phyloP scores from a whole-genome alignment of 2,113 vertebrate species.

The Poeciliopsis retropinna region DNA sequence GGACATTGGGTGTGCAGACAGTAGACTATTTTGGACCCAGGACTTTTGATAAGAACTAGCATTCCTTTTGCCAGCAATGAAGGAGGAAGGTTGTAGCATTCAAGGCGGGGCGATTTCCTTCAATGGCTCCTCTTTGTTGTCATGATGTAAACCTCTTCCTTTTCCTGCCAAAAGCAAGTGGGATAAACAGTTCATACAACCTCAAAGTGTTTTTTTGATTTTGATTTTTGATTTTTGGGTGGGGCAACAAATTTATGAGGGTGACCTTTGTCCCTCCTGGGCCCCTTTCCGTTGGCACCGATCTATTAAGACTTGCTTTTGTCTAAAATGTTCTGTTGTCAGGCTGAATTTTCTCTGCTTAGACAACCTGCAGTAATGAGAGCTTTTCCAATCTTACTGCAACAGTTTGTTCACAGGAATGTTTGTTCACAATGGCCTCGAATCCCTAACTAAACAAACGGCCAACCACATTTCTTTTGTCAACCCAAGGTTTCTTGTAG shows the following conservation, averaged over 20 bases:
- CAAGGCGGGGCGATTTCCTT: too few relatives aligned
- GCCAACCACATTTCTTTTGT: not conserved
- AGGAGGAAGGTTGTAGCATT: too few relatives aligned
- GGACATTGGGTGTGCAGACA: too few relatives aligned
- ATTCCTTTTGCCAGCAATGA: too few relatives aligned
- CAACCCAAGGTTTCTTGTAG: not conserved
- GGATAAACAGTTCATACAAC: too few relatives aligned
- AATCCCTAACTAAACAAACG: not conserved
- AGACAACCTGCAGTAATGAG: not conserved
- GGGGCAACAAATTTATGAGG: not conserved
- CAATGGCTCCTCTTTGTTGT: too few relatives aligned
- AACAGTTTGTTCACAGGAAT: not conserved
- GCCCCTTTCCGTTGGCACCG: not conserved
- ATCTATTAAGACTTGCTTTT: not conserved
- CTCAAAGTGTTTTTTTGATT: not conserved
- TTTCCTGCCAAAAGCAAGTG: too few relatives aligned
- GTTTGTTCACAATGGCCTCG: not conserved
- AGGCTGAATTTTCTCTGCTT: not conserved
- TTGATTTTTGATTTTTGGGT: not conserved
- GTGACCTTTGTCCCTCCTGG: not conserved
- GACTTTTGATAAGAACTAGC: too few relatives aligned
- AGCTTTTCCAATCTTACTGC: slow-evolving; percentile 5
- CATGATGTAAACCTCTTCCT: too few relatives aligned
- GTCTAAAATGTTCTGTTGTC: not conserved
- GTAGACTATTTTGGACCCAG: too few relatives aligned